Percentiles rank a stretch among this genome's conserved stretches.
These are phyloP conservation scores for Euproctis similis DNA, from an alignment of 2,888 invertebrate species.

Conservation along the genomic window DNA sequence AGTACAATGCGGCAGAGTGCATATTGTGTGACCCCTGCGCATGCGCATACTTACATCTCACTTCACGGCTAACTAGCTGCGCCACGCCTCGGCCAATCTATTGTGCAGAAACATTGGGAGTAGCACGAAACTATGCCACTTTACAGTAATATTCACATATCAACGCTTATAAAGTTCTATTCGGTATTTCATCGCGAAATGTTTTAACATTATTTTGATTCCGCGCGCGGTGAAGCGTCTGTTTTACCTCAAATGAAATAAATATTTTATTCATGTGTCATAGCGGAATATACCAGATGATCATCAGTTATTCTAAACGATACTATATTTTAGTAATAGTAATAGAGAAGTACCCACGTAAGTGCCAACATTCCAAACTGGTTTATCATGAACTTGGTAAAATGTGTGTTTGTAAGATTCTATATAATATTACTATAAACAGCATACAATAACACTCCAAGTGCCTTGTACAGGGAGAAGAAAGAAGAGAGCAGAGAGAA, in stretches of 20 bases:
- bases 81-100: slow-evolving; percentile 46
- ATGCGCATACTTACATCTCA: slow-evolving; percentile 49
- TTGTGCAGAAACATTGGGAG: slow-evolving; percentile 66
- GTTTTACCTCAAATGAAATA: slow-evolving; percentile 7
- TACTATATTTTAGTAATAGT: slow-evolving; percentile 6
- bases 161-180: slow-evolving; percentile 54
- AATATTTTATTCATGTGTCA: slow-evolving; percentile 9
- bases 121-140: slow-evolving; percentile 63
- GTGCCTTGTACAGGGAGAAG: too few relatives aligned
- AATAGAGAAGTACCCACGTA: neutral
- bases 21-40: slow-evolving; percentile 32
- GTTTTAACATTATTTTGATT: slow-evolving; percentile 21
- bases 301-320: slow-evolving; percentile 7
- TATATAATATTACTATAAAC: too few relatives aligned
- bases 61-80: slow-evolving; percentile 49
- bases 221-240: slow-evolving; percentile 5
- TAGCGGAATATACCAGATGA: slow-evolving; percentile 7
- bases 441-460: too few relatives aligned
- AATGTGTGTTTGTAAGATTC: too few relatives aligned
- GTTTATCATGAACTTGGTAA: too few relatives aligned
- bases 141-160: slow-evolving; percentile 62
- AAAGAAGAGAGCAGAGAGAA: too few relatives aligned
- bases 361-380: slow-evolving; percentile 3
- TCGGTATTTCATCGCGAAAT: slow-evolving; percentile 30
- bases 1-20: slow-evolving; percentile 13